Percentiles rank a stretch among this genome's conserved stretches.
phyloP scores from a whole-genome alignment of 2,888 invertebrate genomes.

The Caenorhabditis drosophilae region DNA sequence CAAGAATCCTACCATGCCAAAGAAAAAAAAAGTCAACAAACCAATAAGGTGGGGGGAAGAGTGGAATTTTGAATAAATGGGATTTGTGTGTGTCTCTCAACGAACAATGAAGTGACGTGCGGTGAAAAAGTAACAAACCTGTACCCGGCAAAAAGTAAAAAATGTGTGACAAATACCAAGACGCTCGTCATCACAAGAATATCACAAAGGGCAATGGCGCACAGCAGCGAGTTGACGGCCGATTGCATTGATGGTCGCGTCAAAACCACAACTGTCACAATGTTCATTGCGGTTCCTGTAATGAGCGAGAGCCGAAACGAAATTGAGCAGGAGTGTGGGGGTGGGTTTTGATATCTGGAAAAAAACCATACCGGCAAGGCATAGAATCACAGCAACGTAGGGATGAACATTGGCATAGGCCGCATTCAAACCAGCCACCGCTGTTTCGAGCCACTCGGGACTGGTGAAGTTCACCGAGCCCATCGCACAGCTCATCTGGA shows the following conservation, averaged over 20 bases:
- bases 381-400: conserved; percentile 60
- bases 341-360: not conserved
- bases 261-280: conserved; percentile 63
- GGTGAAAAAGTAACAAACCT: conserved; percentile 40
- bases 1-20: no score
- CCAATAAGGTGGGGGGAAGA: not conserved
- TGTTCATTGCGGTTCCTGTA: conserved; percentile 63
- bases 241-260: conserved; percentile 65
- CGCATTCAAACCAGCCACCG: conserved; percentile 48
- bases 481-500: conserved; percentile 47
- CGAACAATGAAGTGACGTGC: no score
- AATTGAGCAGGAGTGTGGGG: not conserved
- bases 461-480: conserved; percentile 44
- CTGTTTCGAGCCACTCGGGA: conserved; percentile 44
- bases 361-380: conserved; percentile 54
- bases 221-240: conserved; percentile 57
- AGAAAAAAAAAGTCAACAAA: conserved; percentile 1
- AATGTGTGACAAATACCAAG: conserved; percentile 64
- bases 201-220: conserved; percentile 67
- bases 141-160: conserved; percentile 54
- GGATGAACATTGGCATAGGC: conserved; percentile 62
- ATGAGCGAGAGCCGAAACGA: not conserved
- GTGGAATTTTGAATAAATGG: no score
- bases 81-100: no score
- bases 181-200: conserved; percentile 63